phyloP scores from a whole-genome alignment of 2,888 invertebrate genomes.

The Stenodera caucasica region DNA sequence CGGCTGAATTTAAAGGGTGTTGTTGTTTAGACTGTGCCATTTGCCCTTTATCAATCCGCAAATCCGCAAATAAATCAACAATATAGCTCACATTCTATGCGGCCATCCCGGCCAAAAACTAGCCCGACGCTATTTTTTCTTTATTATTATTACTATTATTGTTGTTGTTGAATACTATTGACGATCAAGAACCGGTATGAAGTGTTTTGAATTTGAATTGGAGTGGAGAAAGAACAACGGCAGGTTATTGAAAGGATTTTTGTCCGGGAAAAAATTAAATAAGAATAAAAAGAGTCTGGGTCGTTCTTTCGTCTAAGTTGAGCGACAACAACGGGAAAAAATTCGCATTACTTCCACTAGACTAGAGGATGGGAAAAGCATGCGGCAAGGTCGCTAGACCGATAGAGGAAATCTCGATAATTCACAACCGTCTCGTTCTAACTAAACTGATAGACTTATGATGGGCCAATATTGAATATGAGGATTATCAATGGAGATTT shows the following conservation, averaged over 20 bases:
- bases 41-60: slow-evolving; percentile 8
- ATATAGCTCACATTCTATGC: slow-evolving; percentile 28
- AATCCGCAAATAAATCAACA: slow-evolving; percentile 9
- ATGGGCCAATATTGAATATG: no score
- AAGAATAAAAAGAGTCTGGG: not conserved
- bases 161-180: slow-evolving; percentile 29
- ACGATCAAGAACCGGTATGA: slow-evolving; percentile 36
- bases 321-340: not conserved
- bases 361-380: not conserved
- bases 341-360: not conserved
- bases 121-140: slow-evolving; percentile 35
- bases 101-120: slow-evolving; percentile 29
- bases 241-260: slow-evolving; percentile 20
- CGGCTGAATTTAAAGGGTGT: slow-evolving; percentile 25
- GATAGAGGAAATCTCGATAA: not conserved
- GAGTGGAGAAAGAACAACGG: slow-evolving; percentile 16
- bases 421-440: not conserved
- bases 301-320: not conserved
- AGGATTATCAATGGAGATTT: no score
- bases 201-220: slow-evolving; percentile 34
- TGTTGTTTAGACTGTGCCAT: slow-evolving; percentile 27
- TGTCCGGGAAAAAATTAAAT: slow-evolving; percentile 10
- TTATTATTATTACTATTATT: no score
- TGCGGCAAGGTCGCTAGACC: not conserved
- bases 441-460: no score